Evolutionary conservation across 2,888 invertebrate species (phyloP).

Genomic region (Dryobota labecula): DNA sequence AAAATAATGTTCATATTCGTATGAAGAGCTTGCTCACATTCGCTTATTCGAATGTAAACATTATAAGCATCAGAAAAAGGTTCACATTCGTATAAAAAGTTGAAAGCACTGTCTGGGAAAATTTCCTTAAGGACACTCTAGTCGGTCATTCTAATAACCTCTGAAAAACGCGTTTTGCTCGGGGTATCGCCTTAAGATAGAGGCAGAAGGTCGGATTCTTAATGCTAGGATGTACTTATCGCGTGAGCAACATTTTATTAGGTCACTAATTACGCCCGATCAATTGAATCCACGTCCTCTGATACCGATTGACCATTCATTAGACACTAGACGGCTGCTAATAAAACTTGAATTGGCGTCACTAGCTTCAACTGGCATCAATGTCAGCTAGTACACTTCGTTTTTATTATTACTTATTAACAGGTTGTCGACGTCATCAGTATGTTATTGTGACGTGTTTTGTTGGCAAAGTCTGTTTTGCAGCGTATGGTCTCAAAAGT

Average conservation of each 20-base stretch:
- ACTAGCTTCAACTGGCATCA: slow-evolving; percentile 12
- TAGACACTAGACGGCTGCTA: slow-evolving; percentile 25
- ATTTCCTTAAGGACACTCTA: too few species aligned
- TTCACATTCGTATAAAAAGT: not conserved
- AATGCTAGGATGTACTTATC: slow-evolving; percentile 39
- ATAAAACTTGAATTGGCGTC: slow-evolving; percentile 32
- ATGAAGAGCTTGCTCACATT: not conserved
- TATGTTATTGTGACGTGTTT: slow-evolving; percentile 37
- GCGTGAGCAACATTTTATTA: slow-evolving; percentile 49
- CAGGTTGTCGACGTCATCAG: slow-evolving; percentile 41
- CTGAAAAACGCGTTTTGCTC: too few species aligned
- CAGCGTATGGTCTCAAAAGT: slow-evolving; percentile 24
- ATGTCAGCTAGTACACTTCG: slow-evolving; percentile 23
- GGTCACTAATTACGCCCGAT: slow-evolving; percentile 48
- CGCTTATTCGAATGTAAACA: not conserved
- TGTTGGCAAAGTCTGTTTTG: slow-evolving; percentile 40
- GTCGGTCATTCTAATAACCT: too few species aligned
- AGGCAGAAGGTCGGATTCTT: slow-evolving; percentile 52
- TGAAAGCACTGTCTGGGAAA: not conserved
- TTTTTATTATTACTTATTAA: slow-evolving; percentile 43
- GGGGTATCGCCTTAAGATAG: too few species aligned
- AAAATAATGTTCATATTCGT: not conserved
- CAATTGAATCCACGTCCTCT: slow-evolving; percentile 47
- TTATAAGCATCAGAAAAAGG: not conserved
- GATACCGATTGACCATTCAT: slow-evolving; percentile 47